phyloP scores from a whole-genome alignment of 2,888 invertebrate species.

The Lithodes maja region DNA sequence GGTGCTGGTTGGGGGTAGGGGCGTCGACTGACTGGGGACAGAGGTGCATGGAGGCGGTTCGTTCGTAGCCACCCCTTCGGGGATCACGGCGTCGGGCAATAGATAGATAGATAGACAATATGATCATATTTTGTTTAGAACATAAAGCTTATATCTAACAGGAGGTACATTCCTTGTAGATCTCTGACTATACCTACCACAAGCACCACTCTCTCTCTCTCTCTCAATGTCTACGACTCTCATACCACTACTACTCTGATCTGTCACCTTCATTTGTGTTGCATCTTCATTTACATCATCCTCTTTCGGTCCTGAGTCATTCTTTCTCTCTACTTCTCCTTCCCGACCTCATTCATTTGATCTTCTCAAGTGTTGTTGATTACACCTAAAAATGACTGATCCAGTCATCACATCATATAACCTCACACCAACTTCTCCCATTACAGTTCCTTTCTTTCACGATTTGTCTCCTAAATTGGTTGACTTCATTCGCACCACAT shows the following conservation, averaged over 20 bases:
- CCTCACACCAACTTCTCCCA: neutral
- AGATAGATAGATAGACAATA: neutral
- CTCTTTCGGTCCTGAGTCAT: neutral
- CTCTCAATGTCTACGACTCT: too few species aligned
- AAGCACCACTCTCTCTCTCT: neutral
- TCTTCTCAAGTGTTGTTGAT: neutral
- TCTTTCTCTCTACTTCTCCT: neutral
- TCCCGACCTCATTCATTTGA: slow-evolving; percentile 8
- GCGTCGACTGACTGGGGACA: too few species aligned
- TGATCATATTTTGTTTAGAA: neutral
- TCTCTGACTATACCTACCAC: neutral
- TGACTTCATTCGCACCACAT: slow-evolving; percentile 15
- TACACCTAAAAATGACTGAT: neutral
- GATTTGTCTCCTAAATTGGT: neutral
- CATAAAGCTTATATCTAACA: neutral
- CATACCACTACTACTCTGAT: too few species aligned
- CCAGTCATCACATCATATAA: slow-evolving; percentile 2
- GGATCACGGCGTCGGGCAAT: too few species aligned
- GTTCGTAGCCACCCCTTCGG: too few species aligned
- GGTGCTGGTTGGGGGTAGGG: too few species aligned
- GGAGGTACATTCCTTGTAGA: neutral
- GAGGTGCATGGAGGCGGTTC: too few species aligned
- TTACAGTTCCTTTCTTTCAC: slow-evolving; percentile 23
- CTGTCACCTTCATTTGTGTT: too few species aligned
- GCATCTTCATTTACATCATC: too few species aligned